A percentile compares a stretch with the other conserved stretches of the same genome.
These are phyloP conservation scores for Scartelaos histophorus DNA, from an alignment of 2,113 vertebrate genomes.

Conservation along the genomic window DNA sequence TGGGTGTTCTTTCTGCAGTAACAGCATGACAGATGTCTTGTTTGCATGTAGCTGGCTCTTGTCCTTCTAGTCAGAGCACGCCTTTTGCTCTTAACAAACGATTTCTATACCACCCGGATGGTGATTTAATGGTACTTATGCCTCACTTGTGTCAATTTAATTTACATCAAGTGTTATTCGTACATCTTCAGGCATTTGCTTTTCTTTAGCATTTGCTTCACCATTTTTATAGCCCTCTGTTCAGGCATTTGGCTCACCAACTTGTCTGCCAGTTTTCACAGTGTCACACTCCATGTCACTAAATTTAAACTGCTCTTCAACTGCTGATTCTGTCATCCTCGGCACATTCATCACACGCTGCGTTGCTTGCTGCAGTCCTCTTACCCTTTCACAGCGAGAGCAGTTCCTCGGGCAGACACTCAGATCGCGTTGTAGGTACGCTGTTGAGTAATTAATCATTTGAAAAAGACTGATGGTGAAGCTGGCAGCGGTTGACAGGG, in stretches of 20 bases:
- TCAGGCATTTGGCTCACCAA: conserved; percentile 18
- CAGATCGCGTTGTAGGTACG: conserved; percentile 79
- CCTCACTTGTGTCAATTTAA: background rate
- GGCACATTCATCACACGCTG: conserved; percentile 30
- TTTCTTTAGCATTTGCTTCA: conserved; percentile 5
- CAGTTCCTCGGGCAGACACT: conserved; percentile 67
- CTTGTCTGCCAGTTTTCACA: conserved; percentile 35
- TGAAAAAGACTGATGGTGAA: conserved; percentile 82
- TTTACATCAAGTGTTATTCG: conserved; percentile 9
- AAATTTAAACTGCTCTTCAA: conserved; percentile 53
- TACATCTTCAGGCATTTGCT: background rate
- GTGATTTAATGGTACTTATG: conserved; percentile 1
- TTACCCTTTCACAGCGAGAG: conserved; percentile 71
- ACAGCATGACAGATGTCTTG: conserved; percentile 19
- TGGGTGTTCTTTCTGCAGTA: conserved; percentile 5
- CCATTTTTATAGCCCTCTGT: conserved; percentile 12
- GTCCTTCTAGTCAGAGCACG: background rate
- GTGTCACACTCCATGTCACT: conserved; percentile 31
- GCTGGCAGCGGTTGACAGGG: conserved; percentile 64
- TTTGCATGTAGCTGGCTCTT: conserved; percentile 7
- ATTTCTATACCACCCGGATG: background rate
- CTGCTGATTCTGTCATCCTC: conserved; percentile 31
- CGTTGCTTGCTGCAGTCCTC: conserved; percentile 16
- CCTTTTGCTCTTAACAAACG: background rate
- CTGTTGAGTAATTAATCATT: conserved; percentile 80